Evolutionary conservation across 37 sponge, comb jelly and placozoan species (phyloP).

Genomic region (Cladorhizidae sp.): DNA sequence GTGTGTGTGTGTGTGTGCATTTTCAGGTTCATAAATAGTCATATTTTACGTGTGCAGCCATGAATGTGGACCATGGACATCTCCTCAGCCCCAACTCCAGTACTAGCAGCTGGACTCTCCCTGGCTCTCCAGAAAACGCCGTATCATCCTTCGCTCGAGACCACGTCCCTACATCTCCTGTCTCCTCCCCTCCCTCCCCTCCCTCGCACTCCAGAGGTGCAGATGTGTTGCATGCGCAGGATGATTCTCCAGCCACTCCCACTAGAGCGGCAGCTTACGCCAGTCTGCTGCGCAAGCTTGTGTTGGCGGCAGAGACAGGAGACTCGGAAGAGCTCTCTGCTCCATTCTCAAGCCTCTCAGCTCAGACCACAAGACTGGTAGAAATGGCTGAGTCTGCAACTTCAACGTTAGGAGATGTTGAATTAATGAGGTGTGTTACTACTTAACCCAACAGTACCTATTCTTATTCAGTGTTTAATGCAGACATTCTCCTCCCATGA

Average conservation of each 20-base stretch:
- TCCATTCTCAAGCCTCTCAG: slow-evolving; percentile 23
- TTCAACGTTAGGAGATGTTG: slow-evolving; percentile 1
- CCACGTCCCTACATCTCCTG: background rate
- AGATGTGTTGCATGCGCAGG: background rate
- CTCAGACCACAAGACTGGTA: slow-evolving; percentile 26
- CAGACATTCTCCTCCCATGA: too few relatives aligned
- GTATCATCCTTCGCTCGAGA: background rate
- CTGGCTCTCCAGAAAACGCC: background rate
- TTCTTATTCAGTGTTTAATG: too few relatives aligned
- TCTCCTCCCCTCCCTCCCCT: background rate
- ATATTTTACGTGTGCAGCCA: too few relatives aligned
- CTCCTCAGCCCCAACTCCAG: background rate
- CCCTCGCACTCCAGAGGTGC: too few relatives aligned
- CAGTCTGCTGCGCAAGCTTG: slow-evolving; percentile 46
- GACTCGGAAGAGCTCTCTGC: slow-evolving; percentile 21
- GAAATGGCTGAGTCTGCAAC: slow-evolving; percentile 46
- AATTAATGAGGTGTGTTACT: slow-evolving; percentile 40
- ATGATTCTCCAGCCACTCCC: background rate
- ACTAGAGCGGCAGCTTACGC: slow-evolving; percentile 19
- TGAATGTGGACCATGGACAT: too few relatives aligned
- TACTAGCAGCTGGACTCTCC: slow-evolving; percentile 27
- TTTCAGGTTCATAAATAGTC: too few relatives aligned
- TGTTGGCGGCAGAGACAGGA: slow-evolving; percentile 60
- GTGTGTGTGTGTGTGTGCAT: too few relatives aligned
- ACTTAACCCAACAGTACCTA: too few relatives aligned